These are phyloP conservation scores for Xylota segnis DNA, from an alignment of 2,888 invertebrate species.

Conservation along the genomic window DNA sequence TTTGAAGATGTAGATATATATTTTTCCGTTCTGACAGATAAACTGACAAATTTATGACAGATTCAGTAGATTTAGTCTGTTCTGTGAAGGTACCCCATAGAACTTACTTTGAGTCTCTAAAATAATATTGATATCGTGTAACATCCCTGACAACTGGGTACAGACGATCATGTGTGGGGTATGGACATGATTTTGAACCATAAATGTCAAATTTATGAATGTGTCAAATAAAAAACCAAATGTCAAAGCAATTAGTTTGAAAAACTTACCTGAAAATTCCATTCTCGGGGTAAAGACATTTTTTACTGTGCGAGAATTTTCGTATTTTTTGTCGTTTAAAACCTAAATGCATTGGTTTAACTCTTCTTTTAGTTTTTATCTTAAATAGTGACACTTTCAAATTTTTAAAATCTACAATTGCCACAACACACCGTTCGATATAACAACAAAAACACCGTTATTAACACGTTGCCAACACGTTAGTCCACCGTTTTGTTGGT, in stretches of 20 bases:
- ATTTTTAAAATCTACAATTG: conserved; percentile 46
- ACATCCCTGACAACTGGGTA: no score
- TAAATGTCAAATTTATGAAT: no score
- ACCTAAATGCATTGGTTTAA: conserved; percentile 85
- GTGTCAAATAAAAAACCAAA: neutral
- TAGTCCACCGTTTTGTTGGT: neutral
- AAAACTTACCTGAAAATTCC: conserved; percentile 83
- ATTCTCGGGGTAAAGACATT: conserved; percentile 85
- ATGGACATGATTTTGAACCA: no score
- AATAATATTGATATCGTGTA: no score
- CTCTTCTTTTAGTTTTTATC: conserved; percentile 80
- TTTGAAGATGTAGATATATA: no score
- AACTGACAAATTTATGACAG: no score
- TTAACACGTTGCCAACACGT: conserved; percentile 8
- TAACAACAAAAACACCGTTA: conserved; percentile 44
- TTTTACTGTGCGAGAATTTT: conserved; percentile 84
- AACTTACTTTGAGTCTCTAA: no score
- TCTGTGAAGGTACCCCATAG: no score
- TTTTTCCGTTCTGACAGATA: no score
- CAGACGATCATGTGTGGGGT: no score
- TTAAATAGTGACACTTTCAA: conserved; percentile 71
- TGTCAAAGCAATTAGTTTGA: neutral
- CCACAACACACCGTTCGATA: conserved; percentile 49
- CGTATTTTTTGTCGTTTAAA: conserved; percentile 85
- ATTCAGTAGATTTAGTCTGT: no score